Evolutionary conservation across 2,888 invertebrate species (phyloP).

Genomic region (Gryllus longicercus): DNA sequence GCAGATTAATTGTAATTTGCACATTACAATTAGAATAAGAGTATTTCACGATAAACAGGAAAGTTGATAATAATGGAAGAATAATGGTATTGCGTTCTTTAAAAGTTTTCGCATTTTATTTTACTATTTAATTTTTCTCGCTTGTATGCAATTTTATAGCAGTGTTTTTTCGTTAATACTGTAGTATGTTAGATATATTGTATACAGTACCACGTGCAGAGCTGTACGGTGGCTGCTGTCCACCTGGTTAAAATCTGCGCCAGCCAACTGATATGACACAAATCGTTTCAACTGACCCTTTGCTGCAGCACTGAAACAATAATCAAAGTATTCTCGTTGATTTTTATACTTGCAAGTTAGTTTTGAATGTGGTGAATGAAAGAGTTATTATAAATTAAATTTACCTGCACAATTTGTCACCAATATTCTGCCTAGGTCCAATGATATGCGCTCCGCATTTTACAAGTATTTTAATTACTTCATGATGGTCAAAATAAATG

Average conservation of each 20-base stretch:
- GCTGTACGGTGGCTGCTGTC: slow-evolving; percentile 66
- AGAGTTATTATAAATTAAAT: not conserved
- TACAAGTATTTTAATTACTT: slow-evolving; percentile 63
- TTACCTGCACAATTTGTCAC: slow-evolving; percentile 63
- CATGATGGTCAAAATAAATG: slow-evolving; percentile 59
- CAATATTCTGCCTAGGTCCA: slow-evolving; percentile 55
- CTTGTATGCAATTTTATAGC: not conserved
- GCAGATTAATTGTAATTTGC: too few relatives aligned
- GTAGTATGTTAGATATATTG: not conserved
- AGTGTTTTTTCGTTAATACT: not conserved
- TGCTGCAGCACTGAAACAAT: slow-evolving; percentile 54
- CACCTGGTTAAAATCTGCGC: slow-evolving; percentile 59
- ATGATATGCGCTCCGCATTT: slow-evolving; percentile 74
- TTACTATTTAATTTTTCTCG: not conserved
- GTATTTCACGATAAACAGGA: too few relatives aligned
- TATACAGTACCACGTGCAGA: slow-evolving; percentile 58
- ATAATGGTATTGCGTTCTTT: too few relatives aligned
- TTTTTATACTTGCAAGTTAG: too few relatives aligned
- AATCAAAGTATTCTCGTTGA: not conserved
- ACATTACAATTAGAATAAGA: too few relatives aligned
- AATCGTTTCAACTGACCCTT: slow-evolving; percentile 57
- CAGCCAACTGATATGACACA: slow-evolving; percentile 61
- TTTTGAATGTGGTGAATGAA: not conserved
- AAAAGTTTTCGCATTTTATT: too few relatives aligned
- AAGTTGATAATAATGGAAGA: too few relatives aligned